Conservation (phyloP, 2,888 invertebrate species). For the Ormyrus labotus region DNA sequence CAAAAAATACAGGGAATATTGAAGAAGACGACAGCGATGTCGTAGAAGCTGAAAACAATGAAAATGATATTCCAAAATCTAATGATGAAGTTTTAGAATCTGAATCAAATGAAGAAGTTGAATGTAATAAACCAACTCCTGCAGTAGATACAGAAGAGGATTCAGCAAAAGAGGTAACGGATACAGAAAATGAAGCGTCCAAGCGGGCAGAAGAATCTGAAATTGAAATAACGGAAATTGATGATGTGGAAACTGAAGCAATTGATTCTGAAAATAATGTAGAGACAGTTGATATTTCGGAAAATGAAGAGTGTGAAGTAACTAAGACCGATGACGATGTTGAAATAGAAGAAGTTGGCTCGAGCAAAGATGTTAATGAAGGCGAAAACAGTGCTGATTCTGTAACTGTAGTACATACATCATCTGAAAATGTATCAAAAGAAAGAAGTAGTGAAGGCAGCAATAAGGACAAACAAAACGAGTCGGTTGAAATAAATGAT, state of each 20-base stretch:
- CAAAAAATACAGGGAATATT: conserved; percentile 8
- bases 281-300: conserved; percentile 22
- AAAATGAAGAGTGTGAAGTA: conserved; percentile 18
- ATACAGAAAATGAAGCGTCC: conserved; percentile 15
- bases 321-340: conserved; percentile 9
- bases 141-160: conserved; percentile 8
- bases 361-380: neutral
- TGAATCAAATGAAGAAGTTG: conserved; percentile 6
- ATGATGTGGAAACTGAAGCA: conserved; percentile 13
- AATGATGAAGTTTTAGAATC: conserved; percentile 29
- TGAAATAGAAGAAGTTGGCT: conserved; percentile 34
- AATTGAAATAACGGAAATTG: conserved; percentile 36
- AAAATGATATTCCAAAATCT: neutral
- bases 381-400: conserved; percentile 20
- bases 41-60: neutral
- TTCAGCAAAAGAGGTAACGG: conserved; percentile 24
- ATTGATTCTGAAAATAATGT: neutral
- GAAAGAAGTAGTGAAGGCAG: conserved; percentile 19
- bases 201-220: conserved; percentile 36
- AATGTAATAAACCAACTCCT: conserved; percentile 2
- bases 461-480: neutral
- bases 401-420: conserved; percentile 16
- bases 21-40: conserved; percentile 2
- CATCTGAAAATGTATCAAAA: neutral
- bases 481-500: neutral